Conservation (phyloP, 2,888 invertebrate genomes). For the Nemurella pictetii region DNA sequence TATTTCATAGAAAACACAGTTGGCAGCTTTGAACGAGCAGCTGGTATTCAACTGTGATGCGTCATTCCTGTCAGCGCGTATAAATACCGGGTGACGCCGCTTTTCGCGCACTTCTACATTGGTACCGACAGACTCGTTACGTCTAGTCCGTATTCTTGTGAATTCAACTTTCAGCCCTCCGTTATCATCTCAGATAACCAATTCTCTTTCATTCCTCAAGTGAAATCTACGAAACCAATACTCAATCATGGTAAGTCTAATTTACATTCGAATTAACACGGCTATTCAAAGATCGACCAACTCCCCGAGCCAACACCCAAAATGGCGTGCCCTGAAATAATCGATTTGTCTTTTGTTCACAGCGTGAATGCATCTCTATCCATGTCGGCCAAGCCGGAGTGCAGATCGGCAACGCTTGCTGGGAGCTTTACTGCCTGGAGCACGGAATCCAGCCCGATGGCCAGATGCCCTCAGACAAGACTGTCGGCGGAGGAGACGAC, state of each 20-base stretch:
- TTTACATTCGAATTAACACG: neutral
- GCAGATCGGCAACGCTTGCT: slow-evolving; percentile 88
- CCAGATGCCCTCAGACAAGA: slow-evolving; percentile 92
- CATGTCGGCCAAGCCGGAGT: slow-evolving; percentile 83
- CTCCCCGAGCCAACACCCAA: slow-evolving; percentile 18
- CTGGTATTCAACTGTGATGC: neutral
- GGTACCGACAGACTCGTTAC: slow-evolving; percentile 11
- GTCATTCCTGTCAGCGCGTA: neutral
- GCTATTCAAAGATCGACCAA: neutral
- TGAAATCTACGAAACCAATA: neutral
- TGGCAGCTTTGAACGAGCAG: neutral
- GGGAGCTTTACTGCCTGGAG: slow-evolving; percentile 86
- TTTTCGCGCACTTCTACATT: slow-evolving; percentile 2
- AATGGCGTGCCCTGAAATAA: neutral
- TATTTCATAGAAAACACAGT: neutral
- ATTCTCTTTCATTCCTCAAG: neutral
- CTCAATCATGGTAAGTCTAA: slow-evolving; percentile 6
- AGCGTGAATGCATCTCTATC: slow-evolving; percentile 80
- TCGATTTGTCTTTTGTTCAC: slow-evolving; percentile 45
- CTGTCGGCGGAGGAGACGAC: slow-evolving; percentile 88
- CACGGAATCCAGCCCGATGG: slow-evolving; percentile 93
- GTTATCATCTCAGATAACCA: neutral
- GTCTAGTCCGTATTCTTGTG: neutral
- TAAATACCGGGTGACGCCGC: neutral
- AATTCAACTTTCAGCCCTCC: neutral